Evolutionary conservation across 1,140 invertebrate species (phyloP), one percentile per base, ranked within the genome.

Genomic region (Bacillus rossius): DNA sequence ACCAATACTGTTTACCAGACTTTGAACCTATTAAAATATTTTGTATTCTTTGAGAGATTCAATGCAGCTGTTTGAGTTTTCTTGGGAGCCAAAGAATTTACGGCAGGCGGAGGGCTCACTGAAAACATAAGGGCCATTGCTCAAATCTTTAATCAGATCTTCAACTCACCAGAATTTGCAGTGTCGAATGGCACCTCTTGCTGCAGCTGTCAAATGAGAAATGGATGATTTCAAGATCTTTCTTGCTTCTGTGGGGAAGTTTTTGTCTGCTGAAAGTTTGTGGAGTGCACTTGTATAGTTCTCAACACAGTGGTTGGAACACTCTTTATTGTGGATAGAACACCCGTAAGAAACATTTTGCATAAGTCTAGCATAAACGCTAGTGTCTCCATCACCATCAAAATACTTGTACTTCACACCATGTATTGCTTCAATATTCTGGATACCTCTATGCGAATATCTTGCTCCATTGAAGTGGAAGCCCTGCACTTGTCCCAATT

Each of bases 351-450:
- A 22, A 7, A 26, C 23, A n/a, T 29, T 29, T 25, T 29, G 49
- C 49, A 22, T 19, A 5, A 51, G 10, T 29, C 23, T 20, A 16
- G 49, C 4, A 16, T 51, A 51, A 29, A 29, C 26, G 8, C 17
- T 22, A 3, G 49, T 5, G 25, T 63, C 61, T 2, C 61, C 61
- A 29, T 63, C 61, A 22, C 51, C 61, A 0, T 60, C 23, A 19
- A 51, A 16, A 29, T 51, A 51, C n/a, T 51, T 51, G 13, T 45
- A 45, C 8, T n/a, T 19, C 43, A 45, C 4, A 3, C 43, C 43
- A 13, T 45, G 43, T n/a, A 45, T 45, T n/a, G 17, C 4, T 25
- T 45, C 43, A 45, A 5, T 45, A 8, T 20, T 19, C 13, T 45
- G 43, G 13, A 45, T 7, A 5, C 43, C 43, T 45, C 5, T 20